Base-by-base conservation (phyloP, 2,888 invertebrate species). In the Lasioglossum oenotherae region DNA sequence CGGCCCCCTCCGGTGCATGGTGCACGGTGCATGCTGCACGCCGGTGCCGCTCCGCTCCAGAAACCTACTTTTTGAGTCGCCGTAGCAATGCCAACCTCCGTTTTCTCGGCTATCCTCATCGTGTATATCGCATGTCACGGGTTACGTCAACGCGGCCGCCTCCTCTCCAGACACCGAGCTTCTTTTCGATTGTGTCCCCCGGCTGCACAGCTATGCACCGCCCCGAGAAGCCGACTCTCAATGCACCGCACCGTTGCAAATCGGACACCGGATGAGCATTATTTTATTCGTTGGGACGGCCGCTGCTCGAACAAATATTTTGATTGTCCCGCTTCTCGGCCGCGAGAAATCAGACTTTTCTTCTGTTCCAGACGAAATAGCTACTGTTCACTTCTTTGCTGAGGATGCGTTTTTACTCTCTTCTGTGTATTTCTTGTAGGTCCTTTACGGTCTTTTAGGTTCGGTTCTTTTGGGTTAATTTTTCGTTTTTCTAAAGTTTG, bases 41-140 rank as follows among this genome's bases (percentile, higher is more conserved):
- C 67, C 46, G 35, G 23, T 64, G 67, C 81, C 84, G 84, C 85
- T 86, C 60, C 92, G 93, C 93, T 93, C 93, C 92, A 93, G 93
- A 93, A 93, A 93, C 93, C 93, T 92, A 93, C 93, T 93, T 93
- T 87, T 87, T 80, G 88, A 82, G 82, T 82, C 89, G 82, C 74
- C 88, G 87, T 86, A 85, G 87, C 87, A 85, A 85, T 86, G 89
- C 77, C 87, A 82, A 83, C 78, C 81, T 88, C 89, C 88, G 86
- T 89, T 85, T 87, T 87, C 89, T 88, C 87, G 74, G 74, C 74
- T 84, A 49, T 84, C 81, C 74, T 81, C 84, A 19, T 69, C 69
- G 35, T 69, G 49, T 49, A 23, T 49, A 35, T 60, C 78, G 38
- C 75, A 80, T 84, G 86, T 85, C 84, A 60, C 60, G 60, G 64